Base-by-base conservation (phyloP, 92 coral and sea anemone species). In the Palythoa heliodiscus region DNA sequence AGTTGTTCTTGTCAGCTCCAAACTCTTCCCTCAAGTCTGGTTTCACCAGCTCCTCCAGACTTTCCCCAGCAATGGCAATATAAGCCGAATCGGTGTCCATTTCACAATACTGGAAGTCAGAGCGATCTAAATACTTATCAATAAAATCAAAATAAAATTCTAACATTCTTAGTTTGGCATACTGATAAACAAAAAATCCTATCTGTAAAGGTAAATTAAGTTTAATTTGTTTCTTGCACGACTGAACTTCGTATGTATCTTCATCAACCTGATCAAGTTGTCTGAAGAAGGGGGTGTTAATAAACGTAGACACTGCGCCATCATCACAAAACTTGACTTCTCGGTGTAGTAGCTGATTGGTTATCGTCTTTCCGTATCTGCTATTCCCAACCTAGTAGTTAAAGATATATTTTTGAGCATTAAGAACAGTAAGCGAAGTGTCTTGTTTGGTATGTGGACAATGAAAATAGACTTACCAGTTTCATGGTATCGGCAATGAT, bases 171-270 rank as follows among this genome's bases (percentile, higher is more conserved):
- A 87, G 52, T 40, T 90, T 90, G 2, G 93, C 90, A 63, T 87
- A 71, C 43, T 76, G 88, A 53, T 82, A 90, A 35, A 88, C 93
- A 23, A 91, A 91, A n/a, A 85, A 75, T 6, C 85, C 87, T 76
- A n/a, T 11, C 9, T 20, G 70, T 2, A 63, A 16, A 11, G 70
- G 70, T 1, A 63, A 11, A 8, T 63, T 63, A 3, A 63, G 7
- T 0, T 63, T 63, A n/a, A n/a, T 63, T 7, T 0, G 2, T 63
- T 63, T 19, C 24, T 63, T 7, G 69, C 69, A 19, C 5, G 69
- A 63, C 11, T 63, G 69, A 19, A n/a, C 86, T 66, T 88, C 86
- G 35, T 76, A 84, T 3, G 89, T 89, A 13, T 78, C 50, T 1
- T 89, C 71, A 23, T 86, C 77, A 5, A 89, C 72, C 16, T 20